Conservation (phyloP, 2,888 invertebrate genomes). For the Peribatodes rhomboidaria region DNA sequence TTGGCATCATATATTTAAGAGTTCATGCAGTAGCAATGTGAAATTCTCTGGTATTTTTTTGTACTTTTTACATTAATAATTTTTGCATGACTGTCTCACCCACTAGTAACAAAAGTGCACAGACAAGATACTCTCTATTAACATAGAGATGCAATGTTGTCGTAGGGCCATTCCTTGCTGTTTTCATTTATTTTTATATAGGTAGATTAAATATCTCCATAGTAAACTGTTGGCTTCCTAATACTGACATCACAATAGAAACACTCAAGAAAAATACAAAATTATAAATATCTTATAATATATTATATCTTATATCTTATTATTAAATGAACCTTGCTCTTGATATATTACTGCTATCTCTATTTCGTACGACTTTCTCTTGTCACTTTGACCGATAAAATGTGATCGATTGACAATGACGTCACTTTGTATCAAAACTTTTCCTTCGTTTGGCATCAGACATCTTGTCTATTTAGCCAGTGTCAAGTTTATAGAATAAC, state of each 20-base stretch:
- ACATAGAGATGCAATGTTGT: too few species aligned
- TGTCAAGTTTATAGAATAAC: too few species aligned
- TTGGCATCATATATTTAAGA: neutral
- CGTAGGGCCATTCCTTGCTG: too few species aligned
- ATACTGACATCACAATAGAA: too few species aligned
- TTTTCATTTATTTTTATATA: too few species aligned
- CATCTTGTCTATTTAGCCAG: neutral
- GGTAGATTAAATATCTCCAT: too few species aligned
- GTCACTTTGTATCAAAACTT: constrained; percentile 4
- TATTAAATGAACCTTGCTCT: neutral
- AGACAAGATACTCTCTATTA: too few species aligned
- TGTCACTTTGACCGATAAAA: constrained; percentile 9
- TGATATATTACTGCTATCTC: neutral
- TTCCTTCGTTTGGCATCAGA: neutral
- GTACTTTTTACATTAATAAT: neutral
- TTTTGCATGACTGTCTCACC: neutral
- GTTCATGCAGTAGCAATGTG: neutral
- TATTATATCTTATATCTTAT: too few species aligned
- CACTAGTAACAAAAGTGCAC: too few species aligned
- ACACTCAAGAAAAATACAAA: neutral
- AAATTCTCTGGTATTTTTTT: neutral
- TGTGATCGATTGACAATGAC: constrained; percentile 15
- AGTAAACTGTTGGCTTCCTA: too few species aligned
- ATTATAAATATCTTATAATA: too few species aligned
- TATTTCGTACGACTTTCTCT: constrained; percentile 3